Evolutionary conservation across 1,140 invertebrate species (phyloP), one percentile per base, ranked within the genome.

Genomic region (Drosophila biarmipes): DNA sequence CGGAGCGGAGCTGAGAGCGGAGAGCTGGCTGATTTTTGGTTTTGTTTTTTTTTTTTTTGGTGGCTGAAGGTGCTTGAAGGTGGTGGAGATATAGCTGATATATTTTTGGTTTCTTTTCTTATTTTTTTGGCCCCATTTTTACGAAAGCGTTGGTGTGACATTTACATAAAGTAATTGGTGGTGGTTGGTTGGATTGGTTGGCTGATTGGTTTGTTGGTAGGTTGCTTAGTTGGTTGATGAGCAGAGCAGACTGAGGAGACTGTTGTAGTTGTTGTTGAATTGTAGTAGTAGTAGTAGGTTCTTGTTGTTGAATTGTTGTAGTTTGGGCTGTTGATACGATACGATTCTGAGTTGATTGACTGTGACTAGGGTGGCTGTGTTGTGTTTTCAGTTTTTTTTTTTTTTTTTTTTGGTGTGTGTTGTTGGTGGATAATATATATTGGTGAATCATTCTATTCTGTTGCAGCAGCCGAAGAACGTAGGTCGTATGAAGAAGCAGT

Each of bases 161-260:
- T 69, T 69, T 69, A 69, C 66, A 69, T 74, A 74, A 73, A 74
- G 72, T 74, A 72, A 68, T 73, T 68, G 66, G 62, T 72, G 67
- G 67, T 72, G 66, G 62, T 67, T 69, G 66, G 66, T 68, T 56
- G 59, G 57, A 34, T 42, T 72, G 49, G 46, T 46, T 80, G 78
- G 40, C 52, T 73, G 56, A 24, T 54, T 73, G 71, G 19, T 55
- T 69, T 63, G 40, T 45, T 69, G 62, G 49, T 55, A 68, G 66
- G 49, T 69, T 69, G 67, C 21, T 69, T 71, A 38, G 40, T 72
- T 71, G 67, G 66, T 72, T 72, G 68, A 71, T 72, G 77, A 80
- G 71, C 71, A 68, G 68, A 78, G 75, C 67, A 78, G 68, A 79
- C 77, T 79, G 76, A 80, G 77, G 71, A 80, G 78, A 80, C 63